phyloP scores from a whole-genome alignment of 2,888 invertebrate species.

The Phortica okadai region DNA sequence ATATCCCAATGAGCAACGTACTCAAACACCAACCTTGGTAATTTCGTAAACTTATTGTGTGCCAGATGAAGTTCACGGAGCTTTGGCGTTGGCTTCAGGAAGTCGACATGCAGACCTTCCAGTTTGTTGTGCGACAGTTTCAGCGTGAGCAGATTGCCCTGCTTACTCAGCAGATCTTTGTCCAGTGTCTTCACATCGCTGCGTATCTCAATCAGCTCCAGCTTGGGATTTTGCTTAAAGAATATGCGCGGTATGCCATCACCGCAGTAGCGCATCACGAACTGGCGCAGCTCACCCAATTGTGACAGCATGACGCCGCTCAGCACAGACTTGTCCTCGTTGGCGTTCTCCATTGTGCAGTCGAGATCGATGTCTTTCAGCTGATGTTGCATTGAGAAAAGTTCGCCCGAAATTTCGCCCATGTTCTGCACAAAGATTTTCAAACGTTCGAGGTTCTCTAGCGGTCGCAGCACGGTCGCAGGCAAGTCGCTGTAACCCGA shows the following conservation, averaged over 20 bases:
- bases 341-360: constrained; percentile 57
- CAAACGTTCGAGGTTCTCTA: constrained; percentile 46
- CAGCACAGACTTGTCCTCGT: constrained; percentile 58
- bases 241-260: constrained; percentile 60
- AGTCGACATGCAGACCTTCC: constrained; percentile 56
- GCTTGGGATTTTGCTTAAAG: constrained; percentile 58
- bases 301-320: constrained; percentile 61
- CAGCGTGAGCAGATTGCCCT: constrained; percentile 52
- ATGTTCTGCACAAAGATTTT: constrained; percentile 57
- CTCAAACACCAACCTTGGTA: constrained; percentile 49
- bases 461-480: constrained; percentile 50
- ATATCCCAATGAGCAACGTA: neutral
- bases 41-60: constrained; percentile 57
- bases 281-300: constrained; percentile 52
- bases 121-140: constrained; percentile 57
- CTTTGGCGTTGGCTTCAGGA: constrained; percentile 54
- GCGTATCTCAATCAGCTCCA: constrained; percentile 56
- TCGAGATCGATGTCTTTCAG: constrained; percentile 52
- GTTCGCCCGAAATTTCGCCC: constrained; percentile 55
- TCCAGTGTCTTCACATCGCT: constrained; percentile 61
- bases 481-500: constrained; percentile 58
- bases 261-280: constrained; percentile 58
- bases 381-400: constrained; percentile 56
- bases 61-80: constrained; percentile 59
- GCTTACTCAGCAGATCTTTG: constrained; percentile 55